Conservation (phyloP, 2,888 invertebrate species). For the Norana najaformis region DNA sequence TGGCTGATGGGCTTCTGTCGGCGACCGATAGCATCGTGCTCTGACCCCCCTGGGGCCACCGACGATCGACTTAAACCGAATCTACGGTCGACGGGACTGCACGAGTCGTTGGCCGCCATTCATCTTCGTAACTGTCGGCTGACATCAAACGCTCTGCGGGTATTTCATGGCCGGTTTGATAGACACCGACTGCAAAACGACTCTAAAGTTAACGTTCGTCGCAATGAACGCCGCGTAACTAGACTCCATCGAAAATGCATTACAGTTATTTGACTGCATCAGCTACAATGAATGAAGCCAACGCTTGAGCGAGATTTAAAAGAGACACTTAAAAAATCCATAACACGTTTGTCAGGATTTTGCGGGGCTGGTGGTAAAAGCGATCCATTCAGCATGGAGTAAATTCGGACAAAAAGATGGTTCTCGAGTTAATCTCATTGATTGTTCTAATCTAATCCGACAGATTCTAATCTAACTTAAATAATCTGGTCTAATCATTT, state of each 20-base stretch:
- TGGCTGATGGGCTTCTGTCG: not conserved
- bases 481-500: too few relatives aligned
- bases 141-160: not conserved
- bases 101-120: slow-evolving; percentile 13
- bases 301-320: not conserved
- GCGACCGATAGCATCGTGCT: slow-evolving; percentile 13
- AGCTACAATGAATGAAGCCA: not conserved
- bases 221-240: not conserved
- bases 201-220: not conserved
- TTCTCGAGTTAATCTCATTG: not conserved
- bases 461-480: not conserved
- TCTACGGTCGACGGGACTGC: slow-evolving; percentile 7
- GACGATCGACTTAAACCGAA: slow-evolving; percentile 13
- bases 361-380: not conserved
- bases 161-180: slow-evolving; percentile 13
- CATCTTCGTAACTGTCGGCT: slow-evolving; percentile 6
- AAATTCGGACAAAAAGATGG: not conserved
- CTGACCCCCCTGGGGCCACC: slow-evolving; percentile 13
- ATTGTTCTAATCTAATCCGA: too few relatives aligned
- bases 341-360: not conserved
- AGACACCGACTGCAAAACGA: not conserved
- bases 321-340: not conserved
- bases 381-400: not conserved
- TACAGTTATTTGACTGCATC: not conserved
- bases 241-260: slow-evolving; percentile 6